Base-by-base conservation (phyloP, 2,888 invertebrate genomes). In the Scaptomyza caliginosa region DNA sequence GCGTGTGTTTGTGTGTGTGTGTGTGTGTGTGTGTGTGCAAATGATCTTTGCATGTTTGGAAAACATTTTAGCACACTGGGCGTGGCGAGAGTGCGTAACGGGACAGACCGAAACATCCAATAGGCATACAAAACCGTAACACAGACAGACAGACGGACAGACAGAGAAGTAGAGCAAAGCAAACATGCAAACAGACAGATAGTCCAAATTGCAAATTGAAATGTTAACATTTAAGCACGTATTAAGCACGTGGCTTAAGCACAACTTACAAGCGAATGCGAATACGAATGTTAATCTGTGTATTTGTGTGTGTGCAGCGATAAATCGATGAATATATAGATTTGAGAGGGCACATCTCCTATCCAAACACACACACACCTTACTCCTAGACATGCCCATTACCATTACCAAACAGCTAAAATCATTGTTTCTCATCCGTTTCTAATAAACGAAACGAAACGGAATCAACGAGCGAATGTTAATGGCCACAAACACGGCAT, bases 141-240 rank as follows among this genome's bases (percentile, higher is more conserved):
- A 17, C 34, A 23, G 11, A n/a, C 21, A 23, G 32, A 23, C 39
- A 28, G 46, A 51, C 30, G 34, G 24, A 21, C 3, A 30, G n/a
- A 16, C 1, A 8, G 16, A 8, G 34, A 16, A 16, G 1, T 1
- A 8, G 8, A 13, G 34, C 7, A 28, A 16, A 2, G 3, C 32
- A 21, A 17, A 16, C 16, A 26, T 6, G 11, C 40, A 30, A 26
- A 39, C 38, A 34, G 36, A 51, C 38, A 21, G 55, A 52, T 39
- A 50, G 48, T 50, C 51, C 51, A 66, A 85, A 85, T 84, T 78
- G 87, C 84, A 85, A 84, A 84, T 84, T 84, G 84, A 86, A 84
- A 84, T 84, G 84, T 84, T 85, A 84, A 73, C 83, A 82, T 87
- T 79, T 79, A 87, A 82, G 86, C 87, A 86, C 85, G 87, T 86